These are phyloP conservation scores for Ridgeia piscesae DNA, from an alignment of 1,140 invertebrate species.

Conservation along the genomic window DNA sequence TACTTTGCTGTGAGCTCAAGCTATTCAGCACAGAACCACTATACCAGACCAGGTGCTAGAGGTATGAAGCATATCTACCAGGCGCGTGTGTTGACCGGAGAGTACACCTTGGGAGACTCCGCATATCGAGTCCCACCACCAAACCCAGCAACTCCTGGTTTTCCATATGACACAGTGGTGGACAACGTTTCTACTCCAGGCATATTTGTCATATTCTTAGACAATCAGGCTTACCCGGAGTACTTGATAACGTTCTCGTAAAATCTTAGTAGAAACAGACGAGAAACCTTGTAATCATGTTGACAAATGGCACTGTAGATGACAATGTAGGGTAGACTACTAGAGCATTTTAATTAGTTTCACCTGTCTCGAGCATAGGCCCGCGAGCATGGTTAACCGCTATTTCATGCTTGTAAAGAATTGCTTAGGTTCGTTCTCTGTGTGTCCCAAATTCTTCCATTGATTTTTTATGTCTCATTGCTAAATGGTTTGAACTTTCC, in stretches of 20 bases:
- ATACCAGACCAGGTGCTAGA: conserved; percentile 19
- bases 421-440: no score
- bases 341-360: no score
- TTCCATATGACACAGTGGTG: conserved; percentile 21
- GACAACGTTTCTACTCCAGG: not conserved
- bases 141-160: not conserved
- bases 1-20: conserved; percentile 27
- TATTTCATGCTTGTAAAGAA: no score
- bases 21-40: conserved; percentile 22
- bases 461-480: no score
- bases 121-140: conserved; percentile 23
- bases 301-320: no score
- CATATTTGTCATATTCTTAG: conserved; percentile 29
- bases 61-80: conserved; percentile 24
- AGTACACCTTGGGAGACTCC: not conserved
- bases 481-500: no score
- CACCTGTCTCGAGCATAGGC: no score
- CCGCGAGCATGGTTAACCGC: no score
- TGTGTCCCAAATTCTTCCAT: no score
- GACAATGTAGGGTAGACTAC: no score
- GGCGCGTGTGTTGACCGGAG: conserved; percentile 23
- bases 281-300: no score
- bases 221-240: conserved; percentile 25
- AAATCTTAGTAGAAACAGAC: not conserved
- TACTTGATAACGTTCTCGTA: conserved; percentile 26